Base-by-base conservation (phyloP, 2,113 vertebrate species). In the Cyrtonyx montezumae region DNA sequence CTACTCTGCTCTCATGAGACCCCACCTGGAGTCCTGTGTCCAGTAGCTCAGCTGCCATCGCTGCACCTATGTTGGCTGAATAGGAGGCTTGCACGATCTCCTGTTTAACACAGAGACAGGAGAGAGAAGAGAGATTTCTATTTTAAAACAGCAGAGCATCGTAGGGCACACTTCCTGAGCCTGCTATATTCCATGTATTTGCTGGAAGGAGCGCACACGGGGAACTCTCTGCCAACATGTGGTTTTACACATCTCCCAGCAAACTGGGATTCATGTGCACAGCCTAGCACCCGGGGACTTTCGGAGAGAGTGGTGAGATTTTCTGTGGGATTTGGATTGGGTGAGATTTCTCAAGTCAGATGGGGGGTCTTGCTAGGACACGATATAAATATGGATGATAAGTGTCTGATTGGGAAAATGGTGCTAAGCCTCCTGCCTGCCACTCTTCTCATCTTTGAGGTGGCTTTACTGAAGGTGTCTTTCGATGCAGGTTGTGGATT, bases 141-240 rank as follows among this genome's bases (percentile, higher is more conserved):
- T 32, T 91, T 80, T 83, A 74, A 90, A 93, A 75, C 11, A 93
- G 58, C 53, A 65, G 77, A 69, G 74, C 89, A 90, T 56, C 62
- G 71, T 76, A 45, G 83, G 86, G 77, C 3, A 0, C 18, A 1
- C 65, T 87, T 84, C 12, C 15, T 74, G 88, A 49, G 69, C 79
- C 70, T 86, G 78, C 3, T 87, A 32, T 92, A 75, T 93, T 96
- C 73, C 83, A 45, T 73, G 86, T 79, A n/a, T 91, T 85, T 93
- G 70, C 90, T 96, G 92, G 88, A 87, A 88, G 73, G 71, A 87
- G 11, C 53, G 53, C 76, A 66, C 32, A 15, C 30, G 80, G 86
- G 86, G 80, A 96, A 62, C 81, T 91, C 75, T 93, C 87, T 93
- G 74, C 91, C 95, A 82, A n/a, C 61, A 21, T 21, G 90, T 61